These are phyloP conservation scores for Pithys albifrons DNA, from an alignment of 2,113 vertebrate genomes.

Conservation along the genomic window DNA sequence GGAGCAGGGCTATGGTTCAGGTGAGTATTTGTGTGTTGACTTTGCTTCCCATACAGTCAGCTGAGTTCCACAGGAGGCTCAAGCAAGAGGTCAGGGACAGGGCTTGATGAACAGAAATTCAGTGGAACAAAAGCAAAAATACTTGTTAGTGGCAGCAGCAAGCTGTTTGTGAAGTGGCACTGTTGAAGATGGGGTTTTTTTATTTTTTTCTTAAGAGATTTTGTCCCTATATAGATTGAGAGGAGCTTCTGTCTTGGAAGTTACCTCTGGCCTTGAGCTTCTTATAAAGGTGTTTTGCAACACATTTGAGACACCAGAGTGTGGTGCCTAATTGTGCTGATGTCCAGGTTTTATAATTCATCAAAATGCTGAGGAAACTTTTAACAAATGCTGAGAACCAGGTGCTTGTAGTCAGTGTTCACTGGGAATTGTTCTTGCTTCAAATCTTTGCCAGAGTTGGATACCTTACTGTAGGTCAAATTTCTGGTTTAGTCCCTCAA, in stretches of 20 bases:
- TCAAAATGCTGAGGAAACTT: not conserved
- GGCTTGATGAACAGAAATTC: not conserved
- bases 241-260: not conserved
- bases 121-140: not conserved
- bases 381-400: not conserved
- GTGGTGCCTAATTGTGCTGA: not conserved
- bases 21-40: not conserved
- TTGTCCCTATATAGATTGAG: not conserved
- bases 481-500: not conserved
- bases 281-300: not conserved
- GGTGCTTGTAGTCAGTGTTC: not conserved
- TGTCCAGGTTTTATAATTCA: not conserved
- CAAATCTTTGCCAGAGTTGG: not conserved
- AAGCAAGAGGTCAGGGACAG: not conserved
- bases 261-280: not conserved
- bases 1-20: too few relatives aligned
- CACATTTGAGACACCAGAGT: accelerated
- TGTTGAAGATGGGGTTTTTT: not conserved
- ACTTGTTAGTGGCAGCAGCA: not conserved
- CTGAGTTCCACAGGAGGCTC: not conserved
- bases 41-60: not conserved
- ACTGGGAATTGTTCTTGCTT: not conserved
- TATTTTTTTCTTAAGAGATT: not conserved
- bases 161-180: not conserved
- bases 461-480: not conserved